Evolutionary conservation across 92 coral and sea anemone genomes (phyloP).

Genomic region (Zoanthus solanderi): DNA sequence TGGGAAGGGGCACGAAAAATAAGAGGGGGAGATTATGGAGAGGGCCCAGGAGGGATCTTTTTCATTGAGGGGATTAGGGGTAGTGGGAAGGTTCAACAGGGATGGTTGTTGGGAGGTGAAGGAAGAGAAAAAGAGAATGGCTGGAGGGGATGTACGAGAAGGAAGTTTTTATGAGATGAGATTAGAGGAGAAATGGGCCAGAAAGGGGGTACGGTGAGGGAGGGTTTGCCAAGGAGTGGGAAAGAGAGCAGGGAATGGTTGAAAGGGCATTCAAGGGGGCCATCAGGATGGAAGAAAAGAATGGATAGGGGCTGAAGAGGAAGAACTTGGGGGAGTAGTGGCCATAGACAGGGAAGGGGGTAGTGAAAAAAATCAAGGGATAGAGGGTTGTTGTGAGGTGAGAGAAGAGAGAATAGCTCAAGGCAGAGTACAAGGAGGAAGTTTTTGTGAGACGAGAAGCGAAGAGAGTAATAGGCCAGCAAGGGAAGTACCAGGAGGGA

Average conservation of each 20-base stretch:
- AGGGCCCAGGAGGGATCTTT: neutral
- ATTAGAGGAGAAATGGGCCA: neutral
- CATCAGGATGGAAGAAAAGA: neutral
- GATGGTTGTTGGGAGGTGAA: too few relatives aligned
- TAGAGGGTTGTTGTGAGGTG: neutral
- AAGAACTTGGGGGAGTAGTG: neutral
- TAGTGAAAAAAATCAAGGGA: neutral
- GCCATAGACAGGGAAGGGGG: neutral
- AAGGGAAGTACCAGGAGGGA: neutral
- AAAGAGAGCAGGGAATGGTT: neutral
- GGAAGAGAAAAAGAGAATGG: too few relatives aligned
- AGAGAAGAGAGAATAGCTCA: neutral
- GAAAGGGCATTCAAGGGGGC: neutral
- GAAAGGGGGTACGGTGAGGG: neutral
- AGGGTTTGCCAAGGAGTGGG: neutral
- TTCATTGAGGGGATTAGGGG: neutral
- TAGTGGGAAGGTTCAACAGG: neutral
- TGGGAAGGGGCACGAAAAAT: neutral
- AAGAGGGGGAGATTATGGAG: neutral
- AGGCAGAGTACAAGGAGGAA: neutral
- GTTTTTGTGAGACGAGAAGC: neutral
- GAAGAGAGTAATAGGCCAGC: neutral
- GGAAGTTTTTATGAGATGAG: neutral
- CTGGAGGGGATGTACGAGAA: too few relatives aligned
- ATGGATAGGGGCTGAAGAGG: neutral